A percentile compares a stretch with the other conserved stretches of the same genome.
phyloP scores from a whole-genome alignment of 2,797 vertebrate genomes.

The Coluber constrictor region DNA sequence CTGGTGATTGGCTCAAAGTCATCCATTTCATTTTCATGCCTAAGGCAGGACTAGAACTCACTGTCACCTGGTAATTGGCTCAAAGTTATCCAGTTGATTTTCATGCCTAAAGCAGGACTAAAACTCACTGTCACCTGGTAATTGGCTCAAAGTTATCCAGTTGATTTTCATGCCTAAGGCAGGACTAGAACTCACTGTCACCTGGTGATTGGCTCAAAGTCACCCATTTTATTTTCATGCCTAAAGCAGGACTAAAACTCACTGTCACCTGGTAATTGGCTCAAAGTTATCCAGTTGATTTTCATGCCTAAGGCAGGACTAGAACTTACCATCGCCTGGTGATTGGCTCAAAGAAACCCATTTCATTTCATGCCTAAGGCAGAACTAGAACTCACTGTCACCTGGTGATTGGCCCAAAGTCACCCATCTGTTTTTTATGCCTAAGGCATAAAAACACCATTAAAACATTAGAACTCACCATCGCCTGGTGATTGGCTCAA shows the following conservation, averaged over 20 bases:
- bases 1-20: no score
- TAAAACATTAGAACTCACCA: no score
- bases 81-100: not conserved
- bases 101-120: not conserved
- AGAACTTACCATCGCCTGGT: fast-evolving
- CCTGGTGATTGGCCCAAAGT: not conserved
- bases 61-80: fast-evolving
- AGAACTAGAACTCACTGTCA: not conserved
- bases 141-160: not conserved
- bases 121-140: fast-evolving
- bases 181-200: no score
- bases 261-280: fast-evolving
- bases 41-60: no score
- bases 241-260: not conserved
- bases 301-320: not conserved
- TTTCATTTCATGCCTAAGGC: not conserved
- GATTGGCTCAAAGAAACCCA: not conserved
- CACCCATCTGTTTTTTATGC: fast-evolving
- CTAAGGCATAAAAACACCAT: no score
- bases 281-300: fast-evolving
- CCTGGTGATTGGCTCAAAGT: no score
- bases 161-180: not conserved
- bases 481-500: no score
- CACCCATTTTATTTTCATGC: not conserved
- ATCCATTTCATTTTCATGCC: fast-evolving